Conservation (phyloP, 2,888 invertebrate species). For the Phlogophora meticulosa region DNA sequence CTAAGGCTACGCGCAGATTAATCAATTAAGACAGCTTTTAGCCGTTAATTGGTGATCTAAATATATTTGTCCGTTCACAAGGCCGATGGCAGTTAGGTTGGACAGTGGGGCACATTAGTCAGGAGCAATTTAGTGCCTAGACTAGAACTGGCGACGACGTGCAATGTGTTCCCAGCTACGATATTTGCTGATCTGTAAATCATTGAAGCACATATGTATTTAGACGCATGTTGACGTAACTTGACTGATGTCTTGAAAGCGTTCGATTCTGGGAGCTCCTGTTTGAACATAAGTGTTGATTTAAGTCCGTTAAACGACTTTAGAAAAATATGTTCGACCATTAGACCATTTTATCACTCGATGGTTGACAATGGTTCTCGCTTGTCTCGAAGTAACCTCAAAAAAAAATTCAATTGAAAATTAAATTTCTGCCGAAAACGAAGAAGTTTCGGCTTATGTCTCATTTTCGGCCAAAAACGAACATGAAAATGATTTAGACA, state of each 20-base stretch:
- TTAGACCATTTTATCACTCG: background rate
- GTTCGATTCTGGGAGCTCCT: constrained; percentile 6
- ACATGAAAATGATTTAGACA: no score
- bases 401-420: no score
- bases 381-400: background rate
- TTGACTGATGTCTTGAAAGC: constrained; percentile 9
- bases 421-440: no score
- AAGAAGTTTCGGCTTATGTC: no score
- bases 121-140: constrained; percentile 72
- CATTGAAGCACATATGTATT: constrained; percentile 55
- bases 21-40: constrained; percentile 63
- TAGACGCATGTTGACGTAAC: constrained; percentile 18
- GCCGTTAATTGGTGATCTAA: constrained; percentile 60
- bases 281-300: constrained; percentile 7
- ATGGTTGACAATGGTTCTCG: background rate
- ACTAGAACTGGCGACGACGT: constrained; percentile 72
- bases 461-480: no score
- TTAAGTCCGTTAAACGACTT: background rate
- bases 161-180: constrained; percentile 70
- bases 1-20: constrained; percentile 59
- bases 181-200: constrained; percentile 73
- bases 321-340: background rate
- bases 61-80: constrained; percentile 49
- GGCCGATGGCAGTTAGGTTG: constrained; percentile 42
- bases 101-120: constrained; percentile 70